Base-by-base conservation (phyloP, 2,888 invertebrate genomes). In the Amiota minor region DNA sequence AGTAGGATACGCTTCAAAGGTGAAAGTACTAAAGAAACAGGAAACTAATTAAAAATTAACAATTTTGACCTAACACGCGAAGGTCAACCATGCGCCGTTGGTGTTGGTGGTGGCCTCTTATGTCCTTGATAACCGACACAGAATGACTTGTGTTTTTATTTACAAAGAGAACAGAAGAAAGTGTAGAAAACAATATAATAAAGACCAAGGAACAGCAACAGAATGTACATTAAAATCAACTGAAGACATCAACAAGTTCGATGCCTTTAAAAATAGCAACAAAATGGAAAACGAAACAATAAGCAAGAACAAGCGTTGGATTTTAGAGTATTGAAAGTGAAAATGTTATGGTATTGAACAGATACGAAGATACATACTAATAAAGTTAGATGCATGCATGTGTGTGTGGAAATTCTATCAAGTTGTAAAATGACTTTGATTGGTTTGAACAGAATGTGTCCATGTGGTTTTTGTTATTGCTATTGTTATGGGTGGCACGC, bases 21-120 rank as follows among this genome's bases (percentile, higher is more conserved):
- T 18, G 18, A 59, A 59, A 59, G 59, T 20, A 20, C 59, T 20
- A 20, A 68, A 50, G 72, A 35, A 35, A 71, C 68, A 67, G 59
- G 70, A 68, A 76, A 76, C 85, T 86, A 86, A 83, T 86, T 83
- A 86, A 86, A 86, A 84, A 83, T 83, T 84, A 84, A 83, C 82
- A 81, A 80, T 80, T 78, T 78, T 56, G 73, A 76, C 55, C 75
- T 65, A 73, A 76, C 83, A 84, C 86, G 83, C 83, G 86, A 84
- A 84, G 86, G 83, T 86, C 85, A 83, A 68, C 11, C 53, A 70
- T 49, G 35, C 11, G 59, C 35, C 35, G 2, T 3, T 6, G 35
- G 35, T 35, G 35, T 1, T 35, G 35, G 35, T 35, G 35, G 2
- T 35, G 35, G 35, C 35, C 35, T 35, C 14, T 53, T 62, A 69